Evolutionary conservation across 1,140 invertebrate species (phyloP).

Genomic region (Bacillus rossius): DNA sequence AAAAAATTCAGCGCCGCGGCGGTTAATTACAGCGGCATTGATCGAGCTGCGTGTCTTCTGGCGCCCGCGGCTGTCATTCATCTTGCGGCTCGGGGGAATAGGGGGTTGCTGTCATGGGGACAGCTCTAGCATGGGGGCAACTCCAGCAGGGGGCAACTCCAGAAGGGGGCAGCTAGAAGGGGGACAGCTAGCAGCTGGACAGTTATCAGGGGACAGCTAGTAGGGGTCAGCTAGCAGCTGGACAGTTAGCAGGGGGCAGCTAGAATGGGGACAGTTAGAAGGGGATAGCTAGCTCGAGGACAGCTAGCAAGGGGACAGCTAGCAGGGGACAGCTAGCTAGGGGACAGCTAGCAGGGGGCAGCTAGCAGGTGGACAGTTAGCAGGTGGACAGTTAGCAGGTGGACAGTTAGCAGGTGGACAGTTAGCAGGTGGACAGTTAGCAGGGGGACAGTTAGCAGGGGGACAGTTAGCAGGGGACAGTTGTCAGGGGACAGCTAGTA

Average conservation of each 20-base stretch:
- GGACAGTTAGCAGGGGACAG: too few relatives aligned
- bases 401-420: too few relatives aligned
- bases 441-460: too few relatives aligned
- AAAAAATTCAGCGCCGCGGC: constrained; percentile 19
- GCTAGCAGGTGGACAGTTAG: too few relatives aligned
- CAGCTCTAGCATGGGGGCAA: not conserved
- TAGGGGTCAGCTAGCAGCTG: not conserved
- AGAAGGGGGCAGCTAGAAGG: not conserved
- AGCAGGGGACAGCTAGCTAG: too few relatives aligned
- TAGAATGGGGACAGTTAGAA: not conserved
- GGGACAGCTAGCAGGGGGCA: too few relatives aligned
- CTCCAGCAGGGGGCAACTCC: not conserved
- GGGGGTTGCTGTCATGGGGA: not conserved
- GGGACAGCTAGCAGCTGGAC: not conserved
- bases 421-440: too few relatives aligned
- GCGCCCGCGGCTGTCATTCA: not conserved
- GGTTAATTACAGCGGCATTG: constrained; percentile 20
- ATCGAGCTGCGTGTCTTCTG: not conserved
- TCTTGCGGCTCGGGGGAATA: not conserved
- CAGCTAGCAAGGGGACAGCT: too few relatives aligned
- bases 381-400: too few relatives aligned
- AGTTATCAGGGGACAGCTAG: not conserved
- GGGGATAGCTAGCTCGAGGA: not conserved
- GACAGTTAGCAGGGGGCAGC: not conserved
- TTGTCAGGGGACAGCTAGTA: not conserved